Base-by-base conservation (phyloP, 2,113 vertebrate genomes). In the Galeopterus variegatus region DNA sequence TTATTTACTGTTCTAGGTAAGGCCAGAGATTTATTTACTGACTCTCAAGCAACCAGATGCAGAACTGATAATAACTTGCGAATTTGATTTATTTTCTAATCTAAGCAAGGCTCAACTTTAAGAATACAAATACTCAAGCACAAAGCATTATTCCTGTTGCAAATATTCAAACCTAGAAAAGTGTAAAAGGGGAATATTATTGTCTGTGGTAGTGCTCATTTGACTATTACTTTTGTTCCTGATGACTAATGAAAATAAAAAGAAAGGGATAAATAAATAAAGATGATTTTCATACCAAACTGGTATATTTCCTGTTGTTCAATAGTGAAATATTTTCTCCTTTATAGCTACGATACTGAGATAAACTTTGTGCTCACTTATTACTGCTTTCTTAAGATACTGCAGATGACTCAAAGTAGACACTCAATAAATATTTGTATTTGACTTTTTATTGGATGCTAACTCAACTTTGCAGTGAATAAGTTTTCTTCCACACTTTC, bases 1-100 rank as follows among this genome's bases (percentile, higher is more conserved):
- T 85, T 93, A 76, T 72, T 85, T 95, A 81, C 14, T 64, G 0
- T 70, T 88, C 52, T 86, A 96, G 50, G 36, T 65, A 87, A 80
- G 87, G 4, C 7, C 6, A 69, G 52, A 89, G 36, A 88, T 91
- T 95, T 94, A 76, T 76, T 94, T 84, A 88, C 21, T 85, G 31
- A 80, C 15, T 65, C 12, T 41, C 64, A 82, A 88, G 18, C 18
- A 94, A 81, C 17, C 85, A 93, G 56, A 83, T 79, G 8, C 19
- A 84, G 26, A 88, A 13, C 28, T 88, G 52, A 85, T 62, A 94
- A 88, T 80, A 70, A 81, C 13, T 86, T 90, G 18, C n/a, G 84
- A 60, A 91, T 65, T 65, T 76, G 41, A 95, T 93, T 70, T 28
- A 79, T 80, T 83, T 85, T 72, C 41, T 77, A 76, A 72, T 56